Evolutionary conservation across 2,113 vertebrate genomes (phyloP).

Genomic region (Bubo blakistoni): DNA sequence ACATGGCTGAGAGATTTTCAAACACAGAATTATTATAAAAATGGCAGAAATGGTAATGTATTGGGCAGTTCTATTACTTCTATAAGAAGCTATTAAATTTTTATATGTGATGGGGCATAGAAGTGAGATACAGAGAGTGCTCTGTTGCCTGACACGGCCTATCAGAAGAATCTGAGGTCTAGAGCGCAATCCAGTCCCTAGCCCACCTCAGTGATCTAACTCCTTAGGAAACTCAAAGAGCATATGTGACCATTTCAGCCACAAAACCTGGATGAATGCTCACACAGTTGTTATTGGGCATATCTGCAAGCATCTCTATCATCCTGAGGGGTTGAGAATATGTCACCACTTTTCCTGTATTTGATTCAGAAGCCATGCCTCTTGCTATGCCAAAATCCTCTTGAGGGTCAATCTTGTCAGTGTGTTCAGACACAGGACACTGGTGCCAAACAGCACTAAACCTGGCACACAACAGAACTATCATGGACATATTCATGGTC

Average conservation of each 20-base stretch:
- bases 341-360: background rate
- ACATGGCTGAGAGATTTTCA: background rate
- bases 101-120: background rate
- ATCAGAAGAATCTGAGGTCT: background rate
- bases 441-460: rapidly evolving
- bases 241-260: background rate
- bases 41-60: background rate
- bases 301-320: background rate
- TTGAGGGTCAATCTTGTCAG: background rate
- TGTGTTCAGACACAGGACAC: background rate
- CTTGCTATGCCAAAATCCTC: background rate
- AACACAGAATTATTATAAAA: background rate
- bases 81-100: background rate
- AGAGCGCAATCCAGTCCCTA: background rate
- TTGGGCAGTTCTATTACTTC: background rate
- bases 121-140: background rate
- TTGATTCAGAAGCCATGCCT: background rate
- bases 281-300: rapidly evolving
- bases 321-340: background rate
- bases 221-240: background rate
- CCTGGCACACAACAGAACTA: background rate
- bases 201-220: rapidly evolving
- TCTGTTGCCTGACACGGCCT: background rate
- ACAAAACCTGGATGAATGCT: background rate
- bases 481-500: background rate